phyloP scores from a whole-genome alignment of 2,888 invertebrate genomes.

The Epirrita christyi region DNA sequence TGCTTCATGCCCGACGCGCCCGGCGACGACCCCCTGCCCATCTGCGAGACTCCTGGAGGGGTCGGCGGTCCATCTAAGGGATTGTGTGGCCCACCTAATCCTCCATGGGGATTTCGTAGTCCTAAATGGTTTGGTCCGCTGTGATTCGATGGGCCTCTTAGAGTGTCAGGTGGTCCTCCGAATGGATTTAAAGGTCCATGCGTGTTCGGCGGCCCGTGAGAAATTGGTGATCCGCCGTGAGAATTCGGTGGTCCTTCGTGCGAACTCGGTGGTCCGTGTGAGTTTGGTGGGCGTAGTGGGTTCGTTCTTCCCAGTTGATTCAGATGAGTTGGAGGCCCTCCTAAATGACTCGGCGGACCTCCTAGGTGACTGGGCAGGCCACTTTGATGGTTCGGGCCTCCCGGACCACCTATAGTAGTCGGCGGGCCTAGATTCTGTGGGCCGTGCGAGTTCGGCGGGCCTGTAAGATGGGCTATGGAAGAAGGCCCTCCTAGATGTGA shows the following conservation, averaged over 20 bases:
- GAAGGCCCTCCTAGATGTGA: conserved; percentile 7
- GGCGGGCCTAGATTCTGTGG: conserved; percentile 60
- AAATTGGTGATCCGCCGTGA: conserved; percentile 28
- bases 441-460: conserved; percentile 33
- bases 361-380: conserved; percentile 3
- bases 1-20: conserved; percentile 26
- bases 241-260: conserved; percentile 9
- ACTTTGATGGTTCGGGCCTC: conserved; percentile 4
- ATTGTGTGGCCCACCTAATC: not conserved
- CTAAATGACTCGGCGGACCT: conserved; percentile 2
- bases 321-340: conserved; percentile 10
- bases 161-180: conserved; percentile 1
- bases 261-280: conserved; percentile 4
- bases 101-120: not conserved
- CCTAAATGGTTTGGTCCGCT: not conserved
- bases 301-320: conserved; percentile 16
- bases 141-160: not conserved
- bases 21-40: conserved; percentile 29
- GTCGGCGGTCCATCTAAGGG: not conserved
- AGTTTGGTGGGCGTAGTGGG: not conserved
- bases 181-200: conserved; percentile 5
- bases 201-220: conserved; percentile 7
- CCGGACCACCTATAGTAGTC: conserved; percentile 10
- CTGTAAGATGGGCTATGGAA: conserved; percentile 4
- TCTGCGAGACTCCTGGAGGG: conserved; percentile 8